These are phyloP conservation scores for Danio rerio DNA, from an alignment of 2,113 vertebrate species.

Conservation along the genomic window DNA sequence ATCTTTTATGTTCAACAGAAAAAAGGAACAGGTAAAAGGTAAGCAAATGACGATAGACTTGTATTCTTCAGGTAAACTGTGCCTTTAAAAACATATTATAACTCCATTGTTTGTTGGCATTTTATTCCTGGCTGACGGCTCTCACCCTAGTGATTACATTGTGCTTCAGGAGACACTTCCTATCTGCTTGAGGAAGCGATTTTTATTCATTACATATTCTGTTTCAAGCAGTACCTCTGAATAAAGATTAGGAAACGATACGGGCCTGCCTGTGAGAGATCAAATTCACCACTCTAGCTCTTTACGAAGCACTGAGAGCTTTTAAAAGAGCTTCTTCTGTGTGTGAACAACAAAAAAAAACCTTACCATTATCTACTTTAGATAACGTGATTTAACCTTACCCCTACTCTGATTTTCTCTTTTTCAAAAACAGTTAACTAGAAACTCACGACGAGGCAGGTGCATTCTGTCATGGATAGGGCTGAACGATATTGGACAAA, in stretches of 20 bases:
- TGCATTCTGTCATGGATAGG: constrained; percentile 24
- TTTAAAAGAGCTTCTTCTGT: constrained; percentile 16
- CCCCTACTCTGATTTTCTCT: background rate
- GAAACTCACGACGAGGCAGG: background rate
- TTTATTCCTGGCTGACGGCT: background rate
- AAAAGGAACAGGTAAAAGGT: too few species aligned
- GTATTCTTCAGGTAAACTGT: background rate
- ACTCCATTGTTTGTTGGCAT: background rate
- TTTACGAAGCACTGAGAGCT: constrained; percentile 11
- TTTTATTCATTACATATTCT: constrained; percentile 30
- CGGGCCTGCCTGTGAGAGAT: constrained; percentile 3
- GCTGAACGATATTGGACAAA: too few species aligned
- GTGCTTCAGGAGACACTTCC: constrained; percentile 1
- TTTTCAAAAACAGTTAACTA: constrained; percentile 19
- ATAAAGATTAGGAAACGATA: constrained; percentile 32
- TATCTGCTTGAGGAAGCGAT: constrained; percentile 16
- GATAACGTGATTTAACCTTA: constrained; percentile 17
- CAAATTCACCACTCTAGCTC: constrained; percentile 25
- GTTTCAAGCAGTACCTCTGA: background rate
- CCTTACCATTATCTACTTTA: constrained; percentile 24
- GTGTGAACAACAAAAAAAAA: background rate
- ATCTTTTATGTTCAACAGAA: too few species aligned
- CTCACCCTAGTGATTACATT: constrained; percentile 4
- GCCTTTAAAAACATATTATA: background rate
- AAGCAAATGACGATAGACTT: too few species aligned